These are phyloP conservation scores for Cryptophagus acutangulus DNA, from an alignment of 2,888 invertebrate species.

Conservation along the genomic window DNA sequence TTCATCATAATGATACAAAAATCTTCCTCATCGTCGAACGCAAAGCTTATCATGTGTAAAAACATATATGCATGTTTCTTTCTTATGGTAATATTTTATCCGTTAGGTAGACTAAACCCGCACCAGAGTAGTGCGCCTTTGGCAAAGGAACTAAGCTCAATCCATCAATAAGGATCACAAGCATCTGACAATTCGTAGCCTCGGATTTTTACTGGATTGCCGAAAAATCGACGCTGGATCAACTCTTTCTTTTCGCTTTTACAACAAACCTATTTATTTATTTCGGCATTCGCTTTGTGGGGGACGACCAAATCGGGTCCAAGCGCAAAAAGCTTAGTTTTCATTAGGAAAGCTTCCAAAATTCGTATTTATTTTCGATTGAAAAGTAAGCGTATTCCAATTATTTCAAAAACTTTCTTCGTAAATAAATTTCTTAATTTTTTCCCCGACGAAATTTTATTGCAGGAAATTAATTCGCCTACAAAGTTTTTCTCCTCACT, in stretches of 20 bases:
- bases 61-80: slow-evolving; percentile 31
- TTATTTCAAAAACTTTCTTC: no score
- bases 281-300: no score
- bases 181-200: slow-evolving; percentile 40
- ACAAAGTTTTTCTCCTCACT: no score
- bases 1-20: background rate
- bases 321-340: no score
- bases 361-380: no score
- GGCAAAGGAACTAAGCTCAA: slow-evolving; percentile 31
- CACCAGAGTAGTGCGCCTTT: slow-evolving; percentile 17
- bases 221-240: slow-evolving; percentile 37
- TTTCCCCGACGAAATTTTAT: no score
- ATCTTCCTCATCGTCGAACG: slow-evolving; percentile 2
- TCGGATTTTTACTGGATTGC: slow-evolving; percentile 42
- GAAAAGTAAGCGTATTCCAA: no score
- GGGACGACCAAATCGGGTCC: no score
- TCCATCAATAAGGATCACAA: slow-evolving; percentile 44
- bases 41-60: slow-evolving; percentile 27
- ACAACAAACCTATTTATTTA: no score
- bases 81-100: slow-evolving; percentile 37
- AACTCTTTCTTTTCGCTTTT: slow-evolving; percentile 25
- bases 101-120: slow-evolving; percentile 21
- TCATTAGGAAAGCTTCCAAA: no score
- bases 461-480: no score
- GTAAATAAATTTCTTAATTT: no score